A percentile compares a stretch with the other conserved stretches of the same genome.
These are phyloP conservation scores for Odobenus rosmarus DNA, from an alignment of 2,113 vertebrate genomes.

Conservation along the genomic window DNA sequence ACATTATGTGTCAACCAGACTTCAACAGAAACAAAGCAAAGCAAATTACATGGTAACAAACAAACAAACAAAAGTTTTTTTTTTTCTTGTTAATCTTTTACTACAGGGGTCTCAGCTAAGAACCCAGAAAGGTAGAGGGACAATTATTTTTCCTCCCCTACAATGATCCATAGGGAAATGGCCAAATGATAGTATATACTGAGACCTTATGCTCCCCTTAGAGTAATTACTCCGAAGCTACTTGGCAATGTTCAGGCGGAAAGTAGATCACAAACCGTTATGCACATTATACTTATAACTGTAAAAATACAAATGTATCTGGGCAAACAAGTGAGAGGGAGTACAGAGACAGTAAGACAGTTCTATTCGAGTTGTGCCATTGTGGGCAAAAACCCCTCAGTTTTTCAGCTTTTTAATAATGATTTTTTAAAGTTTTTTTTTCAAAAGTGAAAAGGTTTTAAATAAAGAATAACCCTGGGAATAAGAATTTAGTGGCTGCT, in stretches of 20 bases:
- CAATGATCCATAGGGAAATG: neutral
- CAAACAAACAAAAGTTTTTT: neutral
- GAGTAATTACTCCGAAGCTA: neutral
- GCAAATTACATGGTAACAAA: neutral
- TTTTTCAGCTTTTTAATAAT: neutral
- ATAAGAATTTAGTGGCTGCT: neutral
- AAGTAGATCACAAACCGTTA: neutral
- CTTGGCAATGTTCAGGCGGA: neutral
- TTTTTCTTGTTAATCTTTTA: neutral
- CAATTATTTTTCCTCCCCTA: neutral
- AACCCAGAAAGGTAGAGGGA: neutral
- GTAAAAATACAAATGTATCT: neutral
- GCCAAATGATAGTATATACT: neutral
- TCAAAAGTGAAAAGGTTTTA: neutral
- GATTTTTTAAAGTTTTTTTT: neutral
- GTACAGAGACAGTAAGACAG: neutral
- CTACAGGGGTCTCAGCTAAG: neutral
- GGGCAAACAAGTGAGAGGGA: neutral
- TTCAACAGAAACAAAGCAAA: neutral
- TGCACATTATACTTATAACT: neutral
- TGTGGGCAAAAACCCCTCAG: neutral
- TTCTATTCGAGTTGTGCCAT: fast-evolving
- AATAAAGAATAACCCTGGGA: neutral
- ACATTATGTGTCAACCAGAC: neutral
- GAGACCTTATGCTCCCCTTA: neutral